Conservation (phyloP, 2,888 invertebrate genomes). For the Eupithecia pulchellata region DNA sequence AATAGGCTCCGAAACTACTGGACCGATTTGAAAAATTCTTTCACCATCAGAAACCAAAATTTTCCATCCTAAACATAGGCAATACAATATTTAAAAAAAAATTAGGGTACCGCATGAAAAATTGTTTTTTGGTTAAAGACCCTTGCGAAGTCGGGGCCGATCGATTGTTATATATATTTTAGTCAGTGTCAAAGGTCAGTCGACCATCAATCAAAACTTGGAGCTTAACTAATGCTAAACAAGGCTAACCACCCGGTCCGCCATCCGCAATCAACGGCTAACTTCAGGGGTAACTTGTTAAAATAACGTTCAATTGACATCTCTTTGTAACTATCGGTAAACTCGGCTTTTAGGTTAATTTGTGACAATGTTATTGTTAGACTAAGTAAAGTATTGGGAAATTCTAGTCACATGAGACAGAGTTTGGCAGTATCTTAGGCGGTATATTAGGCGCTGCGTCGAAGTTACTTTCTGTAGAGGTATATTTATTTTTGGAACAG, state of each 20-base stretch:
- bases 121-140: no score
- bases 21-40: no score
- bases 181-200: background rate
- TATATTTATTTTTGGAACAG: background rate
- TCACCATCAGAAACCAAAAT: no score
- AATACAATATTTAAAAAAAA: no score
- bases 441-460: background rate
- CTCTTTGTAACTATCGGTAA: constrained; percentile 10
- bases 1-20: no score
- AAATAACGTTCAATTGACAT: constrained; percentile 22
- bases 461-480: background rate
- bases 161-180: no score
- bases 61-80: no score
- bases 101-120: no score
- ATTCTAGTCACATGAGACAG: background rate
- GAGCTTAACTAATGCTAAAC: constrained; percentile 15
- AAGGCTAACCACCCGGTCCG: constrained; percentile 4
- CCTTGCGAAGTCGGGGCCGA: no score
- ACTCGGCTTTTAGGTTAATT: constrained; percentile 12
- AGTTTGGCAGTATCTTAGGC: background rate
- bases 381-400: background rate
- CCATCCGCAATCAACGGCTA: constrained; percentile 20
- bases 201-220: constrained; percentile 11
- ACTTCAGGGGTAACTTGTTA: constrained; percentile 22
- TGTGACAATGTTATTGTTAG: background rate